Evolutionary conservation across 1,140 invertebrate species (phyloP), one percentile per base, ranked within the genome.

Genomic region (Ditylenchus dipsaci): DNA sequence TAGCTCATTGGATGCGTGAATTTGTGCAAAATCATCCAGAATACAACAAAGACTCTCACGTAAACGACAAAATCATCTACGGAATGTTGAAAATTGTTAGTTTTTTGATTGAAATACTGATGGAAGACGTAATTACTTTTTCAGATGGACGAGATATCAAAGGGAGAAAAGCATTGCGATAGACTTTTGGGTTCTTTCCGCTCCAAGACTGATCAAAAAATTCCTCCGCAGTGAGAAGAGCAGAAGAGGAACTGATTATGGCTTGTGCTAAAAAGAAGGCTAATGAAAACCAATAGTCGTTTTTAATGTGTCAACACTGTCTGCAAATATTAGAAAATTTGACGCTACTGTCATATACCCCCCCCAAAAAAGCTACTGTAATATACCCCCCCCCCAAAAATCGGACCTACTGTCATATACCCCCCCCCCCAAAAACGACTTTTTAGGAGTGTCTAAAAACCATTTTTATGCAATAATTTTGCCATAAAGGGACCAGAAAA

Each of bases 1-100:
- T 91, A 72, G 92, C 92, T 45, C 86, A 89, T 29, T 98, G 93
- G 92, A 90, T 97, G 73, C 86, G 96, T 26, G 87, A 91, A 67
- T 95, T 95, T 86, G 90, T 98, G 63, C 86, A 87, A 29, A 87
- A 86, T 1, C 96, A 99, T 86, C 89, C 91, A 0, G 88, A 90
- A 59, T 99, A 99, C 85, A 87, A 88, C 71, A 86, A 91, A 80
- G 94, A 99, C 84, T 95, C 94, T 0, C 86, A 90, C 53, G 90
- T 99, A 1, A 88, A 87, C 1, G 91, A 97, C 74, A 85, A 86
- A 67, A 95, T 96, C 62, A 92, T 92, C 81, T 98, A 96, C 82
- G 95, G 98, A 85, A 84, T 98, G 30, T 81, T 97, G 17, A 79
- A 71, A 62, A 60, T 65, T 23, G 80, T 82, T 49, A 47, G 72